These are phyloP conservation scores for Prunella strophiata DNA, from an alignment of 2,797 vertebrate species.

Conservation along the genomic window DNA sequence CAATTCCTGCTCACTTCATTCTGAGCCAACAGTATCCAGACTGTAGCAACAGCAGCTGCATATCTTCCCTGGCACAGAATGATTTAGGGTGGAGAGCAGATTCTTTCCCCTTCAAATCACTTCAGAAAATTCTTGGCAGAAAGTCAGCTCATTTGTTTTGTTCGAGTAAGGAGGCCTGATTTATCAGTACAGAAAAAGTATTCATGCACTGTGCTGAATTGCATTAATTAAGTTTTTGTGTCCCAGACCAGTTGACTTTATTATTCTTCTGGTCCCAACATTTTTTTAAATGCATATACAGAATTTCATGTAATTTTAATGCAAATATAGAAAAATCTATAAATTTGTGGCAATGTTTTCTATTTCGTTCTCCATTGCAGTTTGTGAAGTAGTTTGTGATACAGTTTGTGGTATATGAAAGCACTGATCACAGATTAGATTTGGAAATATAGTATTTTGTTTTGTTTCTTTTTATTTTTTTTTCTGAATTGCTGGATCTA, in stretches of 20 bases:
- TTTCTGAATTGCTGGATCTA: background rate
- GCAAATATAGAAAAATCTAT: background rate
- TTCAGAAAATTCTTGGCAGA: constrained; percentile 51
- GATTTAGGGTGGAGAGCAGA: constrained; percentile 53
- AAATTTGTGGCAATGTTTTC: background rate
- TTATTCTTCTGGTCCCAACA: background rate
- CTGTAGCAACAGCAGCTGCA: constrained; percentile 45
- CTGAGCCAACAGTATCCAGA: constrained; percentile 6
- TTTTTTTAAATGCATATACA: background rate
- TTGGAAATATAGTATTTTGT: background rate
- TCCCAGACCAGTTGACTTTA: background rate
- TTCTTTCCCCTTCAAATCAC: constrained; percentile 58
- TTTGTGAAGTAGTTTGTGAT: background rate
- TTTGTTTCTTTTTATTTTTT: background rate
- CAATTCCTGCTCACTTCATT: background rate
- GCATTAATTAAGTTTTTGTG: background rate
- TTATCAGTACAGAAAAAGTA: constrained; percentile 25
- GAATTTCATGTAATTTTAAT: background rate
- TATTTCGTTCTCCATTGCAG: background rate
- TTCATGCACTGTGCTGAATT: background rate
- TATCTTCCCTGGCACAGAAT: constrained; percentile 58
- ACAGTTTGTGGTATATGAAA: background rate
- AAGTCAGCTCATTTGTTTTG: constrained; percentile 39
- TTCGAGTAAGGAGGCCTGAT: constrained; percentile 4
- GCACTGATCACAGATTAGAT: background rate